Evolutionary conservation across 2,113 vertebrate genomes (phyloP).

Genomic region (human): GRCh38 chr7:15394001-15394500

Average conservation of each 20-base stretch:
- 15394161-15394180: constrained; percentile 91
- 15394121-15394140: constrained; percentile 96
- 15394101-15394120: constrained; percentile 89
- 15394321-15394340: not conserved
- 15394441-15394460: not conserved
- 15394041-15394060: not conserved
- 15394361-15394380: not conserved
- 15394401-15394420: not conserved
- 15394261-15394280: not conserved
- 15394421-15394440: not conserved
- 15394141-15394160: constrained; percentile 94
- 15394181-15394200: constrained; percentile 72
- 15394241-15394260: not conserved
- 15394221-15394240: not conserved
- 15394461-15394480: not conserved
- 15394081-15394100: not conserved
- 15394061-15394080: not conserved
- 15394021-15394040: not conserved
- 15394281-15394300: not conserved
- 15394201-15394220: not conserved
- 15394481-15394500: not conserved
- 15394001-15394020: not conserved
- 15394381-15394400: no score
- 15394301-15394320: not conserved
- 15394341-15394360: not conserved